Base-by-base conservation (phyloP, 2,113 vertebrate species). In the Acanthisitta chloris region DNA sequence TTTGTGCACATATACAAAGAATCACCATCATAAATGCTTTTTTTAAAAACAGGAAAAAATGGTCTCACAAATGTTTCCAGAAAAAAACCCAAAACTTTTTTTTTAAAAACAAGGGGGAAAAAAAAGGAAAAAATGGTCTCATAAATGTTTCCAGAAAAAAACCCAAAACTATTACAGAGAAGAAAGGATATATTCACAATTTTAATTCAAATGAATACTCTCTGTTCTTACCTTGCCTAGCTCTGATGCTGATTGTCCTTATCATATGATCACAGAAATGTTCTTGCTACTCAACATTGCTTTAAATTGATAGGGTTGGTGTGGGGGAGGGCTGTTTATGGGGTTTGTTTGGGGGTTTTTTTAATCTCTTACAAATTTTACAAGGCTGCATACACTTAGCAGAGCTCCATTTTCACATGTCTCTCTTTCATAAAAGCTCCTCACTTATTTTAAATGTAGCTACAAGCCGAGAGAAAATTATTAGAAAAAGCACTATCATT, bases 371-470 rank as follows among this genome's bases (percentile, higher is more conserved):
- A 77, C 17, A 84, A 81, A 91, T 97, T 93, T 94, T 90, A 83
- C 61, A 88, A 84, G 43, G 61, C 83, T 93, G 65, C 40, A 51
- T 65, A 69, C 57, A 57, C 72, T 92, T 94, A 94, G 54, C 84
- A 88, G 65, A 81, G 76, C 62, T 93, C 54, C 72, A 38, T 84
- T 94, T 94, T 84, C 79, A 92, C 79, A 74, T 72, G 13, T 58
- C 25, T 83, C 88, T 91, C 43, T 92, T 86, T 46, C 81, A 76
- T 85, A 80, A 92, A 96, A 94, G 58, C 72, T 69, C 61, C 57
- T 95, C 77, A 48, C 86, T 95, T 96, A 55, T 80, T 96, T 95
- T 95, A 96, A 97, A 94, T 91, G 93, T 92, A 96, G 70, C 36
- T 82, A 82, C 58, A 59, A 91, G 64, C 86, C 86, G 88, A 91